phyloP scores from a whole-genome alignment of 2,888 invertebrate genomes.

The Deladenus siricidicola region DNA sequence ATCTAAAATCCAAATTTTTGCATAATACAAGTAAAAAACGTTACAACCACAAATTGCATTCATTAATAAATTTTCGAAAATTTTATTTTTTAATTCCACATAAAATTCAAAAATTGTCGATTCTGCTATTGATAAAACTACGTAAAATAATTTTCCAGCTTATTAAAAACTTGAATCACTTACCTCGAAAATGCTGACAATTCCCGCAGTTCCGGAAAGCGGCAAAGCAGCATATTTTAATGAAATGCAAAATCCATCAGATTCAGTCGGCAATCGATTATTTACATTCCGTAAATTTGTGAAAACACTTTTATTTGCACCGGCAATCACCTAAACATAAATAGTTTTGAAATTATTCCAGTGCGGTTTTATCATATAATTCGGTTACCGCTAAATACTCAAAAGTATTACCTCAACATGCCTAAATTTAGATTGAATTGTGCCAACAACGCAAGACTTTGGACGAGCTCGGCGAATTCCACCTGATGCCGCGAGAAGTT shows the following conservation, averaged over 20 bases:
- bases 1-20: slow-evolving; percentile 56
- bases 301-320: slow-evolving; percentile 19
- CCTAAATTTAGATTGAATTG: slow-evolving; percentile 45
- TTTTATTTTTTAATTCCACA: too few relatives aligned
- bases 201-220: slow-evolving; percentile 79
- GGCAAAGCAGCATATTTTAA: slow-evolving; percentile 79
- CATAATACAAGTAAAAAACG: too few relatives aligned
- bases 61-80: too few relatives aligned
- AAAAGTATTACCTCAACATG: slow-evolving; percentile 39
- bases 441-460: slow-evolving; percentile 36
- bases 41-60: too few relatives aligned
- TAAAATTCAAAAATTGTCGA: too few relatives aligned
- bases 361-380: too few relatives aligned
- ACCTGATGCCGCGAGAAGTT: too few relatives aligned
- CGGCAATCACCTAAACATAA: too few relatives aligned
- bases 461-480: background rate
- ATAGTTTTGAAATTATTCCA: too few relatives aligned
- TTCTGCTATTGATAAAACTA: background rate
- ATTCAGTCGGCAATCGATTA: slow-evolving; percentile 43
- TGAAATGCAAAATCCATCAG: slow-evolving; percentile 62
- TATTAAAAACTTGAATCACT: too few relatives aligned
- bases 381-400: too few relatives aligned
- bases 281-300: slow-evolving; percentile 46
- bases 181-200: slow-evolving; percentile 73
- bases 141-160: too few relatives aligned